These are phyloP conservation scores for Trichogramma pretiosum DNA, from an alignment of 1,140 invertebrate species.

Conservation along the genomic window DNA sequence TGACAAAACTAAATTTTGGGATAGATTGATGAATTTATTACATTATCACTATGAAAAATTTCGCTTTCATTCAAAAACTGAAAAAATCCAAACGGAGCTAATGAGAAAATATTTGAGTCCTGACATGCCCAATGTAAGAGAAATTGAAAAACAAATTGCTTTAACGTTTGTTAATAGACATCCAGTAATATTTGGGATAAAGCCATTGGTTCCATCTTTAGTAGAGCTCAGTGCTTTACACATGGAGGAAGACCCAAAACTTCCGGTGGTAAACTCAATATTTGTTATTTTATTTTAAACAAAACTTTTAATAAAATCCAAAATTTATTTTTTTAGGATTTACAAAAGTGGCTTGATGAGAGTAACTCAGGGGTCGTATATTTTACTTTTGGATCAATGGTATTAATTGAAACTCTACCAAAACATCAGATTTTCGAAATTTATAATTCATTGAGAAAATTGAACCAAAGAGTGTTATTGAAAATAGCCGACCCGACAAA, in stretches of 20 bases:
- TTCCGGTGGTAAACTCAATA: conserved; percentile 4
- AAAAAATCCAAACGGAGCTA: conserved; percentile 30
- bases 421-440: conserved; percentile 8
- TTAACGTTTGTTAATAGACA: conserved; percentile 38
- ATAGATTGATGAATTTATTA: conserved; percentile 45
- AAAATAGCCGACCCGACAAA: conserved; percentile 18
- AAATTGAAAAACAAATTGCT: conserved; percentile 31
- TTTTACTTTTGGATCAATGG: not conserved
- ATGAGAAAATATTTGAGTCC: conserved; percentile 23
- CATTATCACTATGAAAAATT: not conserved
- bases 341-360: conserved; percentile 1
- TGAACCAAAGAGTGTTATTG: conserved; percentile 25
- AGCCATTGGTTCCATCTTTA: conserved; percentile 31
- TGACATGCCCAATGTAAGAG: conserved; percentile 20
- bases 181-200: conserved; percentile 26
- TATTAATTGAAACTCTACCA: not conserved
- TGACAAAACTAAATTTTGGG: conserved; percentile 49
- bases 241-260: conserved; percentile 17
- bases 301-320: too few relatives aligned
- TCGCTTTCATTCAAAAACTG: not conserved
- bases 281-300: too few relatives aligned
- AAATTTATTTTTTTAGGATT: too few relatives aligned
- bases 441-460: conserved; percentile 21
- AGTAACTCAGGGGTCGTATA: not conserved
- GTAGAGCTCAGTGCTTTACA: conserved; percentile 42